Evolutionary conservation across 1,140 invertebrate species (phyloP), one percentile per base, ranked within the genome.

Genomic region (Aphis craccivora): DNA sequence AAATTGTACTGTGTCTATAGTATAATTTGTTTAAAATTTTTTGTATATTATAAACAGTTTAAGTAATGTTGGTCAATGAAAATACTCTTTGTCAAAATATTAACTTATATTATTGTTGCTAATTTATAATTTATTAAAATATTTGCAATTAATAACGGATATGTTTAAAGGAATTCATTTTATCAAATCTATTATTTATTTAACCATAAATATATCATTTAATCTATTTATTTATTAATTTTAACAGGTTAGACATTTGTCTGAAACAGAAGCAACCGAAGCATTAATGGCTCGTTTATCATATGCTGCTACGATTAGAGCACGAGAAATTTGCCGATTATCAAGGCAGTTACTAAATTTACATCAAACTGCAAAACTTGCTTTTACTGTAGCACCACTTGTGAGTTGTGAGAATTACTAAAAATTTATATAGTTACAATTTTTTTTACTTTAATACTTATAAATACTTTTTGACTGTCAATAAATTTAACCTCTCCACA

Each of bases 281-380:
- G 98, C 98, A 45, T 95, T 98, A 92, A 95, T 98, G 94, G 97
- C 98, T 1, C 96, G 98, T 67, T 95, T 98, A 30, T 98, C 97
- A n/a, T 98, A 98, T 95, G 96, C 97, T 94, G 97, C 98, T 0
- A 97, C 97, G 94, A 94, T 98, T 67, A 95, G 97, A 94, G 97
- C 97, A 76, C 96, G 97, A 91, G 97, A 97, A 96, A 91, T 96
- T 97, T n/a, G 97, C 96, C 94, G 76, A 30, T 84, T 93, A 43
- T 93, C 91, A 18, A 93, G 48, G n/a, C 91, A 93, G 30, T 97
- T 97, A 95, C 96, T 98, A 83, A 96, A 97, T 67, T 95, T 97
- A 23, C 96, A 96, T 94, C 96, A 97, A 95, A 96, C 97, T 48
- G 96, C 97, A 53, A 97, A 97, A 95, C 96, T 98, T 93, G 97